Conservation (phyloP, 2,797 vertebrate species). For the Euphonia xanthogaster region DNA sequence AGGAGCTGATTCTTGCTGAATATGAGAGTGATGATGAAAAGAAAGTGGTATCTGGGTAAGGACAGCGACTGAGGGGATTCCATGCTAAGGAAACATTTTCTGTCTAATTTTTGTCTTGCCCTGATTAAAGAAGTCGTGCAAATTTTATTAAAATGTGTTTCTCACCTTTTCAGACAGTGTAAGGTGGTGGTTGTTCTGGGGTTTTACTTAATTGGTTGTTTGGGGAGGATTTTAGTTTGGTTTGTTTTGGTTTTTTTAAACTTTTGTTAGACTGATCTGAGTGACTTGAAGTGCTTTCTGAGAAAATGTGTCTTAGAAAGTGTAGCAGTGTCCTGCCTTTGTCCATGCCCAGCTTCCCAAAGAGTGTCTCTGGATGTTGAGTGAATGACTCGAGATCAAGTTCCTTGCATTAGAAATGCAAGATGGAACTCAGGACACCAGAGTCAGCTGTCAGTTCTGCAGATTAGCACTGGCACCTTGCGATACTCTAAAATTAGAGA, state of each 20-base stretch:
- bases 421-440: not conserved
- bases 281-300: not conserved
- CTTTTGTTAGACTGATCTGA: not conserved
- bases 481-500: not conserved
- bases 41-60: slow-evolving; percentile 71
- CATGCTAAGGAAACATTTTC: not conserved
- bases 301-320: not conserved
- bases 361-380: not conserved
- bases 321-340: not conserved
- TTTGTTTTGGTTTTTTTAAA: not conserved
- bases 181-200: not conserved
- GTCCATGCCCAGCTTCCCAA: not conserved
- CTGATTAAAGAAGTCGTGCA: not conserved
- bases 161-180: not conserved
- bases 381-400: not conserved
- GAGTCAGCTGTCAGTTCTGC: not conserved
- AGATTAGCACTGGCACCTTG: not conserved
- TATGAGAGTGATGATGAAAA: slow-evolving; percentile 94
- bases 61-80: not conserved
- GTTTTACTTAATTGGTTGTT: not conserved
- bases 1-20: slow-evolving; percentile 89
- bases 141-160: not conserved
- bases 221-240: not conserved
- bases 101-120: not conserved
- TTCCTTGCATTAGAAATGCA: not conserved